Evolutionary conservation across 1,140 invertebrate genomes (phyloP).

Genomic region (Aphelinus atriplicis): DNA sequence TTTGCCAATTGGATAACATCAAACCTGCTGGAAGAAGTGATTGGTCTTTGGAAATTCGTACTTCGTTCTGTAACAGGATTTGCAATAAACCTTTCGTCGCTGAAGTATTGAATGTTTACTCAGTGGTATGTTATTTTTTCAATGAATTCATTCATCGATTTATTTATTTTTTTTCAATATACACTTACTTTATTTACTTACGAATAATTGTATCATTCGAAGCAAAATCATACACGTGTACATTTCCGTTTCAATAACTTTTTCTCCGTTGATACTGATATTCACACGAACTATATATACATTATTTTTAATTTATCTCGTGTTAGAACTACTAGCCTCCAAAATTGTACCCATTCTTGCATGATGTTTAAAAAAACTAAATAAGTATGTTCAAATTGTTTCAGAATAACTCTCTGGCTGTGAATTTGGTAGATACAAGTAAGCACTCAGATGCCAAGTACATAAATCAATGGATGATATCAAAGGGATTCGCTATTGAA

Average conservation of each 20-base stretch:
- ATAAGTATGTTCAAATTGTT: slow-evolving; percentile 10
- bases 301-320: too few relatives aligned
- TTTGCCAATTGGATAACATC: slow-evolving; percentile 55
- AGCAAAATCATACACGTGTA: too few relatives aligned
- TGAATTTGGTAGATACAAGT: slow-evolving; percentile 50
- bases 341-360: neutral
- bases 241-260: too few relatives aligned
- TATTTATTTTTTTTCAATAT: too few relatives aligned
- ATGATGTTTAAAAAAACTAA: neutral
- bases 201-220: too few relatives aligned
- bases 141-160: too few relatives aligned
- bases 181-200: too few relatives aligned
- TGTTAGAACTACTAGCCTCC: neutral
- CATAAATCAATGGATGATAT: slow-evolving; percentile 54
- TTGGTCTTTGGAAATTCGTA: slow-evolving; percentile 43
- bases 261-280: too few relatives aligned
- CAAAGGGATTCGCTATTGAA: slow-evolving; percentile 45
- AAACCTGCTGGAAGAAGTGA: slow-evolving; percentile 43
- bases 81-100: slow-evolving; percentile 38
- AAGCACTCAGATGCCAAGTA: slow-evolving; percentile 43
- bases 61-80: slow-evolving; percentile 41
- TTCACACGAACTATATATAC: too few relatives aligned
- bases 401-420: slow-evolving; percentile 55
- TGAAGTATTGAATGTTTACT: slow-evolving; percentile 36
- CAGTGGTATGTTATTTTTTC: slow-evolving; percentile 37